Evolutionary conservation across 2,888 invertebrate species (phyloP).

Genomic region (Hypercompe scribonia): DNA sequence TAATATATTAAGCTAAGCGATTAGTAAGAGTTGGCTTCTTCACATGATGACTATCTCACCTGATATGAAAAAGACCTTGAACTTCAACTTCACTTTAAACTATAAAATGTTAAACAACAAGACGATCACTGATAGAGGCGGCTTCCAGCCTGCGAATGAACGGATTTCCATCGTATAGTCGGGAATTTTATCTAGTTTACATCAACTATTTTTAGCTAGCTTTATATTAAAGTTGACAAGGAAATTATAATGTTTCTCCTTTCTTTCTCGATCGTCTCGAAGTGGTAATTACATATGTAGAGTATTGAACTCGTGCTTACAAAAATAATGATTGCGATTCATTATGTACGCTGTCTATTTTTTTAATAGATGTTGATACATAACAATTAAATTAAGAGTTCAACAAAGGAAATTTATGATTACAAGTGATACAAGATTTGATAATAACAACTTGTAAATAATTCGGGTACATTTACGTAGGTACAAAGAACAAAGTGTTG

Average conservation of each 20-base stretch:
- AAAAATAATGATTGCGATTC: constrained; percentile 25
- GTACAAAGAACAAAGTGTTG: no score
- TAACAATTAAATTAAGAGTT: constrained; percentile 15
- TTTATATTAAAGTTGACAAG: constrained; percentile 66
- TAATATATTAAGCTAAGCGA: background rate
- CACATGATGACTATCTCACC: constrained; percentile 54
- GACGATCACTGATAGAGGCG: constrained; percentile 61
- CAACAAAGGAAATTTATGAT: constrained; percentile 8
- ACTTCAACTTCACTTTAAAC: constrained; percentile 69
- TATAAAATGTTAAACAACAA: constrained; percentile 53
- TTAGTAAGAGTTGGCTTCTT: background rate
- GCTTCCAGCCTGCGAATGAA: constrained; percentile 58
- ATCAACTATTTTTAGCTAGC: constrained; percentile 72
- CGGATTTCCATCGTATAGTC: constrained; percentile 63
- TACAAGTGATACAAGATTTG: background rate
- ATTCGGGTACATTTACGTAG: no score
- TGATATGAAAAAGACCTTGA: constrained; percentile 73
- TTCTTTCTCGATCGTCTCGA: constrained; percentile 12
- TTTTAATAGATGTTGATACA: constrained; percentile 14
- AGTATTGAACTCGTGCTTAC: constrained; percentile 53
- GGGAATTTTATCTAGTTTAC: constrained; percentile 76
- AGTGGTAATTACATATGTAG: constrained; percentile 29
- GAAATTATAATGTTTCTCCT: constrained; percentile 51
- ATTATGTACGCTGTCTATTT: constrained; percentile 7
- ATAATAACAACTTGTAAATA: no score